phyloP scores from a whole-genome alignment of 2,888 invertebrate species.

The Augochlorella aurata region DNA sequence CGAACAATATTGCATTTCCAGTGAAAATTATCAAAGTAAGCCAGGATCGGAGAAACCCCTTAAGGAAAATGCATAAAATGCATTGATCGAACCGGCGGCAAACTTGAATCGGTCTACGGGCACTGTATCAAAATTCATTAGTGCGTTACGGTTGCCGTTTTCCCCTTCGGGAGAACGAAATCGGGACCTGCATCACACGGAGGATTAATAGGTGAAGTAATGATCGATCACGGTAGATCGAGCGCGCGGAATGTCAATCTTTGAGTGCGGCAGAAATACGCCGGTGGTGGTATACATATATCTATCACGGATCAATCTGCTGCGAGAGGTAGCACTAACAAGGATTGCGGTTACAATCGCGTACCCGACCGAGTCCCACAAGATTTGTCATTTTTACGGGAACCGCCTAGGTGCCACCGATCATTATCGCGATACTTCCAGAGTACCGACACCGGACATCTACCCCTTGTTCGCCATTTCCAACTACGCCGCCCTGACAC shows the following conservation, averaged over 20 bases:
- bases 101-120: slow-evolving; percentile 23
- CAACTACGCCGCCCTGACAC: not conserved
- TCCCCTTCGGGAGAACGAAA: slow-evolving; percentile 56
- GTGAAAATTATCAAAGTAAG: not conserved
- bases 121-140: slow-evolving; percentile 61
- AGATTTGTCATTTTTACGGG: slow-evolving; percentile 57
- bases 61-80: slow-evolving; percentile 5
- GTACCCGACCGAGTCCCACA: slow-evolving; percentile 38
- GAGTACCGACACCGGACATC: slow-evolving; percentile 2
- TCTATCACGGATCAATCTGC: slow-evolving; percentile 70
- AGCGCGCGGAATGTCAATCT: slow-evolving; percentile 64
- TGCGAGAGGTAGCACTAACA: slow-evolving; percentile 30
- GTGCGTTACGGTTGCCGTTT: slow-evolving; percentile 40
- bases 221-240: slow-evolving; percentile 70
- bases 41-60: not conserved
- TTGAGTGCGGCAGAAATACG: slow-evolving; percentile 60
- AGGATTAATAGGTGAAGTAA: slow-evolving; percentile 70
- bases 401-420: slow-evolving; percentile 49
- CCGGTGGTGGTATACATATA: slow-evolving; percentile 39
- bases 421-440: slow-evolving; percentile 49
- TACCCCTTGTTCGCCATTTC: slow-evolving; percentile 32
- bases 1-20: not conserved
- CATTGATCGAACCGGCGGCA: slow-evolving; percentile 18
- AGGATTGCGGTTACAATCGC: slow-evolving; percentile 39
- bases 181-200: slow-evolving; percentile 54